phyloP scores from a whole-genome alignment of 2,797 vertebrate species.

The Psittacula derbiana region DNA sequence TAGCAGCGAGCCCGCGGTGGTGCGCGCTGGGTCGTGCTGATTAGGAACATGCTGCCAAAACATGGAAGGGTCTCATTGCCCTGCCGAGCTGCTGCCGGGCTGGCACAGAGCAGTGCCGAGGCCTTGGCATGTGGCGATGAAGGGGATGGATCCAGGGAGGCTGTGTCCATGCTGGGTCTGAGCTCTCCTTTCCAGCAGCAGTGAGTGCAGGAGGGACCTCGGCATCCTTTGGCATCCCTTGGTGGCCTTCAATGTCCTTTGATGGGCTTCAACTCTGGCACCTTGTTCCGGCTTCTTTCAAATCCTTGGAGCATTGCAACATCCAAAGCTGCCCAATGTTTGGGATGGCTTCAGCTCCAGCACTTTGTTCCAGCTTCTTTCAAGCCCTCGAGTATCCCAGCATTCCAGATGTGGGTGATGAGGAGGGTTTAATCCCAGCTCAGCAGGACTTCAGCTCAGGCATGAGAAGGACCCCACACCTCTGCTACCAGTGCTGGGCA shows the following conservation, averaged over 20 bases:
- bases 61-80: conserved; percentile 45
- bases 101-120: not conserved
- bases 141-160: accelerated
- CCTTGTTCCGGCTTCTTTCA: not conserved
- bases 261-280: not conserved
- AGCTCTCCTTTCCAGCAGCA: not conserved
- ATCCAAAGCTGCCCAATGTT: not conserved
- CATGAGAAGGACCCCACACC: not conserved
- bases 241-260: not conserved
- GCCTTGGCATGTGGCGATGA: not conserved
- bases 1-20: conserved; percentile 42
- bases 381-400: not conserved
- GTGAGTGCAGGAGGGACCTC: not conserved
- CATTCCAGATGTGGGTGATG: not conserved
- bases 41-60: conserved; percentile 23
- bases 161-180: not conserved
- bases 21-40: conserved; percentile 38
- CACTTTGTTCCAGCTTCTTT: not conserved
- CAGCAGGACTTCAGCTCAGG: not conserved
- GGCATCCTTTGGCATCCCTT: not conserved
- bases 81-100: not conserved
- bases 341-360: not conserved
- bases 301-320: not conserved
- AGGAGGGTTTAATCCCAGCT: not conserved
- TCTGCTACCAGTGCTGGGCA: not conserved